Evolutionary conservation across 2,113 vertebrate species (phyloP).

Genomic region (Myiozetetes cayanensis): DNA sequence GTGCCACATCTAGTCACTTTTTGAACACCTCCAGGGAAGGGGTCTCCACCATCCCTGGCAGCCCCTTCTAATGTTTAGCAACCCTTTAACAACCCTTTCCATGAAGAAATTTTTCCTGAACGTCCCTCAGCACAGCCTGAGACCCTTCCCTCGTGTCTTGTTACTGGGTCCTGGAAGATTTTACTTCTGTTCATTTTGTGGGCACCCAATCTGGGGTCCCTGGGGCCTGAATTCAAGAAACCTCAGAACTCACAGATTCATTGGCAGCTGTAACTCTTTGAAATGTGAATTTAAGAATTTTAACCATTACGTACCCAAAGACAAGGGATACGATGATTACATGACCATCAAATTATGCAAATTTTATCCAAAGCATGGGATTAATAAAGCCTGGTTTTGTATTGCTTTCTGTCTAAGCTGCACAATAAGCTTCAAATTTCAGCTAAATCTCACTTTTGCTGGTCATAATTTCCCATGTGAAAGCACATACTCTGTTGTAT

Average conservation of each 20-base stretch:
- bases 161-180: background rate
- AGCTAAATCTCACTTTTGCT: background rate
- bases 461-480: background rate
- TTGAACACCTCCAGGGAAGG: background rate
- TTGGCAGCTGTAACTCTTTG: background rate
- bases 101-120: background rate
- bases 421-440: background rate
- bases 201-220: background rate
- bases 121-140: background rate
- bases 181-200: background rate
- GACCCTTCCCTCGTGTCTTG: rapidly evolving
- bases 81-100: background rate
- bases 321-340: background rate
- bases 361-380: background rate
- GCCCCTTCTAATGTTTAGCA: background rate
- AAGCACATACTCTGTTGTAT: background rate
- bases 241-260: background rate
- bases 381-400: background rate
- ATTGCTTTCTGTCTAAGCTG: background rate
- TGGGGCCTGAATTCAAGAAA: background rate
- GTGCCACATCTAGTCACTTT: rapidly evolving
- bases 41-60: background rate
- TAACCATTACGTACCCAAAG: background rate
- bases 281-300: background rate
- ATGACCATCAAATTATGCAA: background rate